These are phyloP conservation scores for Diabrotica undecimpunctata DNA, from an alignment of 1,140 invertebrate species.

Conservation along the genomic window DNA sequence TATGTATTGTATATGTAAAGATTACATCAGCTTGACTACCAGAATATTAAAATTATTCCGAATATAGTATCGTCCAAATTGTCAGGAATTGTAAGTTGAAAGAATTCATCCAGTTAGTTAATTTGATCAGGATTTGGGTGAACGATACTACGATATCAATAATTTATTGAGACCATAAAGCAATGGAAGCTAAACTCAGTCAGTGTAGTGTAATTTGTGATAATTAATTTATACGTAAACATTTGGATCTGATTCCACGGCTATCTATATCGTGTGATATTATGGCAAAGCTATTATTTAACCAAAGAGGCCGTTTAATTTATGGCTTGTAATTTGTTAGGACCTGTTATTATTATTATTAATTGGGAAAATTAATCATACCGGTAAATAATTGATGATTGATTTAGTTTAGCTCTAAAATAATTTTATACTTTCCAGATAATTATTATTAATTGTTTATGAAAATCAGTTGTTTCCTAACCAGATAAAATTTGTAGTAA, in stretches of 20 bases:
- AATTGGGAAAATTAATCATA: conserved; percentile 4
- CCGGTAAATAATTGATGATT: background rate
- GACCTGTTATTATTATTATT: conserved; percentile 10
- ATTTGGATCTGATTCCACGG: conserved; percentile 8
- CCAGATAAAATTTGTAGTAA: no score
- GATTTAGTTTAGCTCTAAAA: background rate
- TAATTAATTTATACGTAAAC: conserved; percentile 8
- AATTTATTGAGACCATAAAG: conserved; percentile 1
- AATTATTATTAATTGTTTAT: no score
- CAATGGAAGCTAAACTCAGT: background rate
- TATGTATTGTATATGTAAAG: no score
- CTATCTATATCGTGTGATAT: conserved; percentile 1
- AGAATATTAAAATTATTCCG: no score
- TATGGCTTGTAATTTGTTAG: conserved; percentile 9
- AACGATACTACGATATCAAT: background rate
- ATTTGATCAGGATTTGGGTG: background rate
- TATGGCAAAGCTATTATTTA: conserved; percentile 1
- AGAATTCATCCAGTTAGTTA: background rate
- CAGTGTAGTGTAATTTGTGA: conserved; percentile 6
- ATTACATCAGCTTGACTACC: no score
- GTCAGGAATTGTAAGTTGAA: no score
- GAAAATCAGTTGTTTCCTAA: no score
- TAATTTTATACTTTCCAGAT: background rate
- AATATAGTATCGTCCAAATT: no score
- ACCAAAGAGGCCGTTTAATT: background rate